Evolutionary conservation across 1,140 invertebrate genomes (phyloP).

Genomic region (Neuroterus valhalla): DNA sequence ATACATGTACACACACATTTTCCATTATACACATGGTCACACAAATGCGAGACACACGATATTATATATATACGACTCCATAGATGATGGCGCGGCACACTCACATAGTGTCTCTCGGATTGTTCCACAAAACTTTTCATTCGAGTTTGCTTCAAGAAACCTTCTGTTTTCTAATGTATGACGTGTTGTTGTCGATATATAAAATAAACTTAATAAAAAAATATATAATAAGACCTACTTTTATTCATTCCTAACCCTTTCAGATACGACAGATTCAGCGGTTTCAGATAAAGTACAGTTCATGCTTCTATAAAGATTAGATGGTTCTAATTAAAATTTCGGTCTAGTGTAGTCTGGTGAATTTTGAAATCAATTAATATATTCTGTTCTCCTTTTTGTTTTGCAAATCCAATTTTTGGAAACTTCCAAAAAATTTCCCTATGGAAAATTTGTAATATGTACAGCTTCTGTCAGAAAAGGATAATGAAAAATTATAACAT

Average conservation of each 20-base stretch:
- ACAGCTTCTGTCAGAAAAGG: too few species aligned
- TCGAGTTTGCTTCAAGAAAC: slow-evolving; percentile 77
- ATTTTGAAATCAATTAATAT: too few species aligned
- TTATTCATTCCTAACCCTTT: not conserved
- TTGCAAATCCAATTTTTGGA: too few species aligned
- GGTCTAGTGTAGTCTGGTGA: too few species aligned
- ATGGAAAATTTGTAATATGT: too few species aligned
- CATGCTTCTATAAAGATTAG: too few species aligned
- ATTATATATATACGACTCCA: slow-evolving; percentile 76
- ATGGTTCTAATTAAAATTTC: too few species aligned
- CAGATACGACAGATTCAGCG: too few species aligned
- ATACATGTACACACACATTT: slow-evolving; percentile 54
- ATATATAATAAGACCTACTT: slow-evolving; percentile 56
- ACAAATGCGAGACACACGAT: slow-evolving; percentile 71
- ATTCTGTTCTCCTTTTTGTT: too few species aligned
- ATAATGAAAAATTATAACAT: too few species aligned
- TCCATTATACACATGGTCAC: slow-evolving; percentile 57
- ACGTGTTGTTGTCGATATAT: slow-evolving; percentile 77
- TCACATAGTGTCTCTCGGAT: slow-evolving; percentile 77
- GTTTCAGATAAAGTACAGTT: too few species aligned
- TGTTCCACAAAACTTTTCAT: slow-evolving; percentile 77
- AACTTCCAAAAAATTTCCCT: too few species aligned
- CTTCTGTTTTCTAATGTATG: slow-evolving; percentile 77
- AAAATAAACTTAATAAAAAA: slow-evolving; percentile 77
- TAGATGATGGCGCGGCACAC: slow-evolving; percentile 76